Percentiles rank a stretch among this genome's conserved stretches.
phyloP scores from a whole-genome alignment of 2,888 invertebrate species.

The Pelosia muscerda region DNA sequence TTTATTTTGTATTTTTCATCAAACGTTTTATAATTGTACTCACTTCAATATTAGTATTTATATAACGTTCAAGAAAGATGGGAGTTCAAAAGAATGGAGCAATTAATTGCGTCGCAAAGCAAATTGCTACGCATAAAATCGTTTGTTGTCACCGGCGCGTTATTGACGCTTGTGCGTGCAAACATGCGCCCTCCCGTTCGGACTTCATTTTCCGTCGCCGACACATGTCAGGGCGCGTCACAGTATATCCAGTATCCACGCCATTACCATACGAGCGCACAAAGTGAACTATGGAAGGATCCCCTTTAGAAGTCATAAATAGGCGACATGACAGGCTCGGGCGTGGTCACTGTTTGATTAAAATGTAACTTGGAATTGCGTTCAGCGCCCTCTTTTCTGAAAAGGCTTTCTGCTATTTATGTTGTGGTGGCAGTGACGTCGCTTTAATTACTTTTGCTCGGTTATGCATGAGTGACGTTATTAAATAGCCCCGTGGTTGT shows the following conservation, averaged over 20 bases:
- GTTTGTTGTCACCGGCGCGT: constrained; percentile 37
- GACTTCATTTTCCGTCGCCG: constrained; percentile 78
- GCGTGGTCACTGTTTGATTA: constrained; percentile 82
- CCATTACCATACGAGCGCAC: constrained; percentile 78
- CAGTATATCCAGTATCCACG: constrained; percentile 74
- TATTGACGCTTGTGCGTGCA: constrained; percentile 51
- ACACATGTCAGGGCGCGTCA: constrained; percentile 81
- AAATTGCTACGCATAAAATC: constrained; percentile 40
- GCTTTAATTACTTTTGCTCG: constrained; percentile 77
- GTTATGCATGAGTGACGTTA: constrained; percentile 70
- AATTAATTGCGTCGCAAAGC: constrained; percentile 44
- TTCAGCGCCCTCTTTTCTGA: constrained; percentile 66
- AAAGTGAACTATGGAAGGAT: constrained; percentile 74
- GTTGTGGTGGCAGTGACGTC: constrained; percentile 65
- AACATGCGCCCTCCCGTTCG: constrained; percentile 62
- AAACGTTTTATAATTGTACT: constrained; percentile 8
- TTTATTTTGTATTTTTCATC: not conserved
- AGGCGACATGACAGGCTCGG: constrained; percentile 71
- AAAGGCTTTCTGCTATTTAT: constrained; percentile 65
- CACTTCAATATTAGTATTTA: constrained; percentile 21
- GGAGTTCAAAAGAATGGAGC: constrained; percentile 43
- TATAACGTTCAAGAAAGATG: constrained; percentile 39
- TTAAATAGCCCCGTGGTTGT: constrained; percentile 61
- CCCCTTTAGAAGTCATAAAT: constrained; percentile 80
- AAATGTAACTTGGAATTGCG: constrained; percentile 74